Conservation (phyloP, 2,113 vertebrate genomes). For the Pygathrix nemaeus region DNA sequence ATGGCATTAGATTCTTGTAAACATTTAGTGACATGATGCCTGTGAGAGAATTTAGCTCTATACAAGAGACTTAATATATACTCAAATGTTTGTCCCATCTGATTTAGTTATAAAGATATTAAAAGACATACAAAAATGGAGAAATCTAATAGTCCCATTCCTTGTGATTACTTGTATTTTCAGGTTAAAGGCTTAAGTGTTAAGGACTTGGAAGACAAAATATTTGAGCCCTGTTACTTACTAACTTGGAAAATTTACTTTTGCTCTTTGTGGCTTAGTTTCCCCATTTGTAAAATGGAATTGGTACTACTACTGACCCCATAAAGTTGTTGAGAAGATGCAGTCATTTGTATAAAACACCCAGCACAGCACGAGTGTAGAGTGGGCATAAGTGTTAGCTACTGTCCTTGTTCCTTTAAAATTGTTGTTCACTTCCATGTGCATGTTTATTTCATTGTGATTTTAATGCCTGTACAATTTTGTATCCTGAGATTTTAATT, state of each 20-base stretch:
- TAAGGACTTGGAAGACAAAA: neutral
- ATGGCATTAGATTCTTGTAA: neutral
- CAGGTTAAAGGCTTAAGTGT: neutral
- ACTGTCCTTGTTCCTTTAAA: neutral
- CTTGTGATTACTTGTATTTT: neutral
- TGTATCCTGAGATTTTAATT: conserved; percentile 33
- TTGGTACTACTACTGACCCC: neutral
- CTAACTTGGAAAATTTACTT: neutral
- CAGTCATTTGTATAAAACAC: neutral
- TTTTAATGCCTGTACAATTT: neutral
- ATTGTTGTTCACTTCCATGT: neutral
- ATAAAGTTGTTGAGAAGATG: neutral
- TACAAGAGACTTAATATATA: neutral
- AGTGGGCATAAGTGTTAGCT: neutral
- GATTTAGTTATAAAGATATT: neutral
- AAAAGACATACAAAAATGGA: neutral
- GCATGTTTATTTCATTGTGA: neutral
- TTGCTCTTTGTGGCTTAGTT: neutral
- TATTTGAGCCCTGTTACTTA: neutral
- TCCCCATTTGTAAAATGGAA: neutral
- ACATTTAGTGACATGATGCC: neutral
- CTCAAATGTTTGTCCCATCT: neutral
- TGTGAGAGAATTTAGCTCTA: conserved; percentile 19
- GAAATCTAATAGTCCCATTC: neutral
- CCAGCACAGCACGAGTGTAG: neutral